Evolutionary conservation across 2,888 invertebrate species (phyloP).

Genomic region (Diplolepis rosae): DNA sequence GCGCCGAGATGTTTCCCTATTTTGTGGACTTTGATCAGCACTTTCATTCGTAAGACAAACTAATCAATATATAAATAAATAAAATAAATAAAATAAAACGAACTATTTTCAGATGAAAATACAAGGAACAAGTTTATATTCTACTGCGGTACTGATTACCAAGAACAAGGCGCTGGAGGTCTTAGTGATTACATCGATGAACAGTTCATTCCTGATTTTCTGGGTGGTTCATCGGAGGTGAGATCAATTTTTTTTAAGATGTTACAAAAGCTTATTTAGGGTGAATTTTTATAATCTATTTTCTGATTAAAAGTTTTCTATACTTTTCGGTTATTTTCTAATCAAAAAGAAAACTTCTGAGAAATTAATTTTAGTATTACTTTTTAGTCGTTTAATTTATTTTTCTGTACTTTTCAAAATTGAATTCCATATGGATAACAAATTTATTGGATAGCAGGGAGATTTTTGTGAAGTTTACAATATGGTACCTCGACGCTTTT

Average conservation of each 20-base stretch:
- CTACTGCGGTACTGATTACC: slow-evolving; percentile 91
- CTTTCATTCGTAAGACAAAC: slow-evolving; percentile 85
- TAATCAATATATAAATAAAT: background rate
- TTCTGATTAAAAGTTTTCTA: background rate
- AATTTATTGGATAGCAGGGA: slow-evolving; percentile 65
- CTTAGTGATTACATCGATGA: slow-evolving; percentile 89
- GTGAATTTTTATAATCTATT: slow-evolving; percentile 45
- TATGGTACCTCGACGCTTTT: slow-evolving; percentile 71
- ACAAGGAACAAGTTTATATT: slow-evolving; percentile 94
- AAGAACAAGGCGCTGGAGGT: slow-evolving; percentile 83
- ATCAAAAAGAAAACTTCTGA: too few species aligned
- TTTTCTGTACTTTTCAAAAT: slow-evolving; percentile 14
- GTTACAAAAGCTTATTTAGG: background rate
- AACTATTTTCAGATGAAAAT: slow-evolving; percentile 84
- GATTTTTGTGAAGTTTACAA: slow-evolving; percentile 66
- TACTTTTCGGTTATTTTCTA: background rate
- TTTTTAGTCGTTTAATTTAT: background rate
- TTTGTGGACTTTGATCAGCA: slow-evolving; percentile 94
- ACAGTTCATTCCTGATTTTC: slow-evolving; percentile 91
- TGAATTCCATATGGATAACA: slow-evolving; percentile 12
- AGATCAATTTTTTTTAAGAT: slow-evolving; percentile 38
- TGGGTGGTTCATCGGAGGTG: slow-evolving; percentile 93
- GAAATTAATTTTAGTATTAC: background rate
- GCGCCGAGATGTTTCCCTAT: slow-evolving; percentile 96
- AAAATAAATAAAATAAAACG: slow-evolving; percentile 24